These are phyloP conservation scores for Ephydatia muelleri DNA, from an alignment of 37 sponge, comb jelly and placozoan species.

Conservation along the genomic window DNA sequence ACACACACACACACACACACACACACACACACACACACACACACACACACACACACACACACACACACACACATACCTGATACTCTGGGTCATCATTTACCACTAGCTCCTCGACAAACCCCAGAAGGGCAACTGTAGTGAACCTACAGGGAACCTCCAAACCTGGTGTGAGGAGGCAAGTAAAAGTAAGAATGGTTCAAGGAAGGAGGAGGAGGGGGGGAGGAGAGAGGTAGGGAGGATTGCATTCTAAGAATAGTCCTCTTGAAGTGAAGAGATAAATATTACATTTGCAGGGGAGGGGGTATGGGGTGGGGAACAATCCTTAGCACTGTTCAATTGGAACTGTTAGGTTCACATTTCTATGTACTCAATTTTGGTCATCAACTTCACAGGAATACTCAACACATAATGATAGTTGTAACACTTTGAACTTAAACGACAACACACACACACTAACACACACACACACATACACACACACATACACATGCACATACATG, in stretches of 20 bases:
- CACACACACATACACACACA: too few species aligned
- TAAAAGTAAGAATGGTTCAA: neutral
- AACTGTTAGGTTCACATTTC: neutral
- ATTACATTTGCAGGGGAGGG: neutral
- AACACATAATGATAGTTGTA: too few species aligned
- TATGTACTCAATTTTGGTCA: too few species aligned
- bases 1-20: neutral
- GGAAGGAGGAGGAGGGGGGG: neutral
- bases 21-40: too few species aligned
- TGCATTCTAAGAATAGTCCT: neutral
- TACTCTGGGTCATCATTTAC: slow-evolving; percentile 94
- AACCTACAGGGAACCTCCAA: slow-evolving; percentile 25
- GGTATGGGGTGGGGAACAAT: neutral
- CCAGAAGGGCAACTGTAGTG: slow-evolving; percentile 34
- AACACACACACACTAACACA: too few species aligned
- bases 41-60: neutral
- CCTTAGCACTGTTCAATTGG: neutral
- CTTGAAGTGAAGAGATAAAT: neutral
- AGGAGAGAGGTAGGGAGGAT: neutral
- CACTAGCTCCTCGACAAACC: slow-evolving; percentile 93
- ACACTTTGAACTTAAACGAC: too few species aligned
- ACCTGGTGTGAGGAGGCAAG: slow-evolving; percentile 13
- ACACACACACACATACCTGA: slow-evolving; percentile 44
- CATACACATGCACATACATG: neutral
- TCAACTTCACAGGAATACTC: too few species aligned